Evolutionary conservation across 2,888 invertebrate genomes (phyloP).

Genomic region (Lasiommata megera): DNA sequence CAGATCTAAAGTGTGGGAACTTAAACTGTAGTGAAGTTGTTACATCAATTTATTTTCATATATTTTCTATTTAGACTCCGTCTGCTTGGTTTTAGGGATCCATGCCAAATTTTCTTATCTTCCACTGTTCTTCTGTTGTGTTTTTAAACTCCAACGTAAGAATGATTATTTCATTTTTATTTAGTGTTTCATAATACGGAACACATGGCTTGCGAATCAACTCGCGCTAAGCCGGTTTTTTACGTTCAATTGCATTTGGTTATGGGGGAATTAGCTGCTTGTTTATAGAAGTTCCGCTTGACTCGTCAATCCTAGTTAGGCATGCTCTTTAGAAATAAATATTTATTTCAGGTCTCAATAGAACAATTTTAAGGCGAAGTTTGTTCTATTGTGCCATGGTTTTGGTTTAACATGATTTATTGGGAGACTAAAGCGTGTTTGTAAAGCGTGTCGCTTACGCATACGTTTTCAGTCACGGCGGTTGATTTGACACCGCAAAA

Average conservation of each 20-base stretch:
- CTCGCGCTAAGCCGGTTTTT: background rate
- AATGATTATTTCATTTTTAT: too few relatives aligned
- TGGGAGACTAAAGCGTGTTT: background rate
- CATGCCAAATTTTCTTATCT: too few relatives aligned
- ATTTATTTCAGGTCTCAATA: background rate
- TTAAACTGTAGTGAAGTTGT: too few relatives aligned
- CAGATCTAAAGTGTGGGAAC: too few relatives aligned
- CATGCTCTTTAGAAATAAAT: conserved; percentile 6
- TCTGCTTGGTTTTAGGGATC: too few relatives aligned
- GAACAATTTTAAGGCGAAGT: background rate
- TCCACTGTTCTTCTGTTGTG: too few relatives aligned
- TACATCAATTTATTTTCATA: too few relatives aligned
- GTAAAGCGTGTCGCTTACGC: background rate
- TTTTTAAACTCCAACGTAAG: too few relatives aligned
- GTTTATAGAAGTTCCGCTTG: conserved; percentile 31
- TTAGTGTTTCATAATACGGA: too few relatives aligned
- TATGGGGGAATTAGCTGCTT: conserved; percentile 29
- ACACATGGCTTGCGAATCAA: too few relatives aligned
- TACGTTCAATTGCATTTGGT: conserved; percentile 24
- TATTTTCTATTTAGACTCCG: too few relatives aligned
- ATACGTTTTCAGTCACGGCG: background rate
- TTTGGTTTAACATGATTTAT: background rate
- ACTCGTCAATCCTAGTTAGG: conserved; percentile 12
- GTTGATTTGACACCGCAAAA: too few relatives aligned
- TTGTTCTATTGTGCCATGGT: background rate